Conservation (phyloP, 1,140 invertebrate genomes). For the Mesaphorura yosii region DNA sequence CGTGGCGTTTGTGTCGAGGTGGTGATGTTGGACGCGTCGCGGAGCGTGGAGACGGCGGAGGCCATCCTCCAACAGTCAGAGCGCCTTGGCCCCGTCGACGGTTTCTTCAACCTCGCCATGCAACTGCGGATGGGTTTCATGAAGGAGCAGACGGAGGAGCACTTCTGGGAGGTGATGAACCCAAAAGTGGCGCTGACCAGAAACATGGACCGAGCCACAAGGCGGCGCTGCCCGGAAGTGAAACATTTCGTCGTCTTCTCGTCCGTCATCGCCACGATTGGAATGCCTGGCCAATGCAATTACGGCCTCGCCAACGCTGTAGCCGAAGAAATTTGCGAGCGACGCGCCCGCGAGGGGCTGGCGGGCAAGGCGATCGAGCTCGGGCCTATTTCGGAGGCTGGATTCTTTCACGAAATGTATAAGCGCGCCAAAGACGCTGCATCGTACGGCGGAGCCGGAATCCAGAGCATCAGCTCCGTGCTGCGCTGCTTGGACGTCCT, state of each 20-base stretch:
- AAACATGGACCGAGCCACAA: conserved; percentile 41
- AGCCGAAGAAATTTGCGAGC: conserved; percentile 48
- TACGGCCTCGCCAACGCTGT: conserved; percentile 50
- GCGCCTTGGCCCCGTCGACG: conserved; percentile 42
- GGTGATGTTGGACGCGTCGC: conserved; percentile 37
- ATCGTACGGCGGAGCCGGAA: conserved; percentile 40
- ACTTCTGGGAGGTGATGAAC: conserved; percentile 41
- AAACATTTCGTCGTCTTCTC: conserved; percentile 46
- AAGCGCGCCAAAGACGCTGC: conserved; percentile 22
- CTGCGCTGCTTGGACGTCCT: not conserved
- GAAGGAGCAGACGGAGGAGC: conserved; percentile 44
- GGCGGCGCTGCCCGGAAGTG: conserved; percentile 36
- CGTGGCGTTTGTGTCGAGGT: conserved; percentile 56
- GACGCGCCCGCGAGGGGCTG: conserved; percentile 39
- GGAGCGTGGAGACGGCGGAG: conserved; percentile 28
- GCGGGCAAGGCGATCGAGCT: conserved; percentile 48
- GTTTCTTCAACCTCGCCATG: conserved; percentile 49
- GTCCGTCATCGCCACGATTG: conserved; percentile 46
- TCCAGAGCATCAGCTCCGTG: conserved; percentile 38
- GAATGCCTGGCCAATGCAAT: conserved; percentile 49
- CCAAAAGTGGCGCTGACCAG: conserved; percentile 71
- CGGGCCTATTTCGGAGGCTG: conserved; percentile 52
- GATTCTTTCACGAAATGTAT: conserved; percentile 42
- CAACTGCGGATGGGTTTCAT: conserved; percentile 45
- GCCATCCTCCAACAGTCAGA: conserved; percentile 44